Evolutionary conservation across 1,140 invertebrate species (phyloP), one percentile per base, ranked within the genome.

Genomic region (Drosophila lowei): DNA sequence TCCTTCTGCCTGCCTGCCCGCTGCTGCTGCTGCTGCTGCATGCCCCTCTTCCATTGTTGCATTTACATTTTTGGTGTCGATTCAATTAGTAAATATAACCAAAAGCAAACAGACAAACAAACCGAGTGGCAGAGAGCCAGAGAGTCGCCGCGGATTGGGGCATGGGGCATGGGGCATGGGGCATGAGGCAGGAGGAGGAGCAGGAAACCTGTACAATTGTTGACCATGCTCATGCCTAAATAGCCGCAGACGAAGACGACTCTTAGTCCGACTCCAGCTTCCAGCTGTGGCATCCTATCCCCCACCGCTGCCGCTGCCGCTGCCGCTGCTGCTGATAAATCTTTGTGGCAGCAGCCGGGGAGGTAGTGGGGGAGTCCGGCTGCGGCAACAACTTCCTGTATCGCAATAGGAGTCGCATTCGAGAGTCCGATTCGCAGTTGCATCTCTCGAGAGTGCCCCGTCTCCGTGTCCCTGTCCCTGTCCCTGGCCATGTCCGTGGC

Each of bases 71-170:
- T 90, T 90, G 89, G 89, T 90, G 89, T 90, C 89, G 89, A 90
- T 90, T 90, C 89, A 90, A 90, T 90, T 90, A 90, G 89, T 90
- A 90, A 90, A 90, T 90, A 90, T 90, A 89, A 90, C 75, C 84
- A 89, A 89, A 90, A 86, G 81, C 78, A 86, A 90, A 90, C 86
- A 79, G 68, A 85, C 77, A 80, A 71, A 83, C 84, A 79, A 65
- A 72, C 66, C 58, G 28, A 34, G 42, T 46, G 28, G 44, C 55
- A 41, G 60, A 6, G 42, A 57, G 47, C 44, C 43, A 30, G 56
- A 28, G 18, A 18, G n/a, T n/a, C n/a, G n/a, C n/a, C n/a, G n/a
- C n/a, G n/a, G n/a, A n/a, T n/a, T n/a, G n/a, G n/a, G n/a, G n/a
- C n/a, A 2, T 1, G 61, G 15, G 44, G 50, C 49, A 50, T 25